These are phyloP conservation scores for Isaurus tuberculatus DNA, from an alignment of 92 coral and sea anemone species.

Conservation along the genomic window DNA sequence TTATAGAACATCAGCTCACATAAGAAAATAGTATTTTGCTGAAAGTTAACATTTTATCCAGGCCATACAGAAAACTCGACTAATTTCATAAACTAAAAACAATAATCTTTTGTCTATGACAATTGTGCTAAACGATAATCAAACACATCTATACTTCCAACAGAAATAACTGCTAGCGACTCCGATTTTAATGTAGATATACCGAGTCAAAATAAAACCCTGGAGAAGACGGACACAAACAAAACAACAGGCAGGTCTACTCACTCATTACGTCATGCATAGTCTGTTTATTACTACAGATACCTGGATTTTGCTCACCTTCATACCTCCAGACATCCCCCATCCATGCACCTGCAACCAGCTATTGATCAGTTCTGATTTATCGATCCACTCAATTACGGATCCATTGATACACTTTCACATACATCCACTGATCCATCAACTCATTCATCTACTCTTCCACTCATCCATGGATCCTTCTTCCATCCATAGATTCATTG, in stretches of 20 bases:
- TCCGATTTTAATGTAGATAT: not conserved
- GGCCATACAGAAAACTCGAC: no score
- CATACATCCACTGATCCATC: not conserved
- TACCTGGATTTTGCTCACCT: no score
- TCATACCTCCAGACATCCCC: no score
- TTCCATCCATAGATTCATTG: not conserved
- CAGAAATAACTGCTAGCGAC: not conserved
- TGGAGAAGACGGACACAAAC: not conserved
- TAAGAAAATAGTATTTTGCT: no score
- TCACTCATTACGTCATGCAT: not conserved
- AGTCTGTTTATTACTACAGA: not conserved
- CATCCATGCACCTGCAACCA: not conserved
- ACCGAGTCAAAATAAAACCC: not conserved
- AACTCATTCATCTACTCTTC: not conserved
- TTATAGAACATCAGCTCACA: no score
- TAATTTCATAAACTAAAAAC: no score
- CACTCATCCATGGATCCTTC: not conserved
- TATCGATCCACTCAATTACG: not conserved
- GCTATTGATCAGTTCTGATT: not conserved
- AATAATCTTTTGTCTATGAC: not conserved
- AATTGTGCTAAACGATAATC: no score
- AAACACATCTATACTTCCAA: not conserved
- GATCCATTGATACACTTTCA: not conserved
- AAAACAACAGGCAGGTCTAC: constrained; percentile 1
- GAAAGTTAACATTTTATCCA: no score